Evolutionary conservation across 2,888 invertebrate genomes (phyloP).

Genomic region (Microctonus brassicae): DNA sequence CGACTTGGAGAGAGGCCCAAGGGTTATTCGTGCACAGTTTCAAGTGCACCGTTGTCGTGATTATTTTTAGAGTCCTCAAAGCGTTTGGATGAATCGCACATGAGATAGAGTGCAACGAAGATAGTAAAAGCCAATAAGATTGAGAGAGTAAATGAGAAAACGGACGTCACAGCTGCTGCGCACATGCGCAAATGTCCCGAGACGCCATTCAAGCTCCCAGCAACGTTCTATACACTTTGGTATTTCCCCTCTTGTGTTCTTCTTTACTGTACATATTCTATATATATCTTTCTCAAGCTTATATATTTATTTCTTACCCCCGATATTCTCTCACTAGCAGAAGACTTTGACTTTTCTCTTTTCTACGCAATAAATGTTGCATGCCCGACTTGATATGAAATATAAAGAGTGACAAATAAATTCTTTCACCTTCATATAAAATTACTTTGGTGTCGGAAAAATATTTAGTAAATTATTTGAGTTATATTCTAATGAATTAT

Average conservation of each 20-base stretch:
- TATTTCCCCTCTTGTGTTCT: slow-evolving; percentile 20
- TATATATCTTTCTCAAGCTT: no score
- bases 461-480: background rate
- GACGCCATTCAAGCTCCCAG: slow-evolving; percentile 54
- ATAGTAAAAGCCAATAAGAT: slow-evolving; percentile 13
- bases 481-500: no score
- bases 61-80: slow-evolving; percentile 61
- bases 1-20: slow-evolving; percentile 26
- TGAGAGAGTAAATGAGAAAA: slow-evolving; percentile 31
- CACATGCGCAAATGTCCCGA: slow-evolving; percentile 56
- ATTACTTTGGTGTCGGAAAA: background rate
- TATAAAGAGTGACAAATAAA: slow-evolving; percentile 13
- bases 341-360: slow-evolving; percentile 33
- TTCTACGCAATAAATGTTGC: slow-evolving; percentile 55
- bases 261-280: no score
- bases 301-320: background rate
- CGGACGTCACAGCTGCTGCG: slow-evolving; percentile 58
- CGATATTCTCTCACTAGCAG: slow-evolving; percentile 25
- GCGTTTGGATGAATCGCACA: slow-evolving; percentile 18
- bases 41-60: slow-evolving; percentile 55
- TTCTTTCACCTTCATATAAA: background rate
- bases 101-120: slow-evolving; percentile 15
- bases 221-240: slow-evolving; percentile 32
- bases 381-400: slow-evolving; percentile 49
- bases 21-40: slow-evolving; percentile 47